Evolutionary conservation across 2,888 invertebrate genomes (phyloP).

Genomic region (Hecatera dysodea): DNA sequence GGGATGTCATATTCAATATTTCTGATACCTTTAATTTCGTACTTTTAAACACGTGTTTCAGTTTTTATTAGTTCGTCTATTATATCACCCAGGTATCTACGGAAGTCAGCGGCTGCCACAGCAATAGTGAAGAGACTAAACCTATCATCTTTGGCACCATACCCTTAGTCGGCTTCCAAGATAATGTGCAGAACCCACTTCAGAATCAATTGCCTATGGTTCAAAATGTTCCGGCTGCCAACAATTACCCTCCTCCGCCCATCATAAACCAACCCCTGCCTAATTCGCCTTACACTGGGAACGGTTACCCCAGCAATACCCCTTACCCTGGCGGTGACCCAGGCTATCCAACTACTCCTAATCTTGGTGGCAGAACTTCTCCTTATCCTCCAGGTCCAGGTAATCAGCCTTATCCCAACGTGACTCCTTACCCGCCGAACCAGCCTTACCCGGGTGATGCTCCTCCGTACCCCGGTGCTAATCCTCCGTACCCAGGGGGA

Average conservation of each 20-base stretch:
- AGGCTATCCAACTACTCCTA: constrained; percentile 43
- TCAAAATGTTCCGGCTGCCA: constrained; percentile 58
- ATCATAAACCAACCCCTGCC: constrained; percentile 69
- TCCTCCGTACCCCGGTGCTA: background rate
- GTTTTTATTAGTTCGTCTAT: background rate
- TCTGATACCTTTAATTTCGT: background rate
- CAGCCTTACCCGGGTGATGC: constrained; percentile 19
- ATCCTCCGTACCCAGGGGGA: constrained; percentile 61
- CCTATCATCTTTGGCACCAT: constrained; percentile 79
- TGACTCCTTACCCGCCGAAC: constrained; percentile 50
- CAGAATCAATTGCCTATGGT: constrained; percentile 71
- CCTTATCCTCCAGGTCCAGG: constrained; percentile 45
- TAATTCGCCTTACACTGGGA: constrained; percentile 32
- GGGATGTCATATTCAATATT: background rate
- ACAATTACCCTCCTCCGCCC: constrained; percentile 62
- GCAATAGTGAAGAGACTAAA: constrained; percentile 68
- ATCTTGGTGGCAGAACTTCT: constrained; percentile 35
- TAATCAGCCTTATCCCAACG: constrained; percentile 54
- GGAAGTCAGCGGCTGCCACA: constrained; percentile 77
- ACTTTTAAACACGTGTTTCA: background rate
- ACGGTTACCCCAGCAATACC: constrained; percentile 38
- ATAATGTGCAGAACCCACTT: constrained; percentile 69
- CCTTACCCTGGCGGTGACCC: constrained; percentile 50
- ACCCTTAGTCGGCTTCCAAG: constrained; percentile 77
- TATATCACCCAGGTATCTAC: constrained; percentile 75